Base-by-base conservation (phyloP, 2,888 invertebrate genomes). In the Archaeoteleia sp. region DNA sequence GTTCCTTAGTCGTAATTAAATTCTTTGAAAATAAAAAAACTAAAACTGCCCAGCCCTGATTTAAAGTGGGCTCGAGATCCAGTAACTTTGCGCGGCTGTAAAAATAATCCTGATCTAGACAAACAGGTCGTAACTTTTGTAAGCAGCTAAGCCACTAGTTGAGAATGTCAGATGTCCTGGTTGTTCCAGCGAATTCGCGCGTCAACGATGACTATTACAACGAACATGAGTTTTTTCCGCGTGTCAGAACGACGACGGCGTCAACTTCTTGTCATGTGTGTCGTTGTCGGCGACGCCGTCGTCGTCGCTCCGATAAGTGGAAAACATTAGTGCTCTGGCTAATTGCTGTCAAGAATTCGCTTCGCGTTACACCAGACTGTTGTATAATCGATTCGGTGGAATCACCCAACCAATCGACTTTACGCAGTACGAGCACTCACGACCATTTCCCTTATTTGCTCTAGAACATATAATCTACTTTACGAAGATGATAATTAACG, bases 271-370 rank as follows among this genome's bases (percentile, higher is more conserved):
- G 72, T 65, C 46, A 29, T 29, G 55, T 37, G 29, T 14, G 37
- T 14, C 58, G 55, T 34, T 29, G 10, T 61, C 46, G 46, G 12
- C 10, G 27, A 17, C 25, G 37, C 37, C 43, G 29, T 49, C 10
- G 32, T 40, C 43, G 40, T 55, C 49, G 34, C 60, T 35, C 51
- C 49, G 67, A 72, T 81, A 77, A 80, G 75, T 71, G 75, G 81
- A 78, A 81, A 74, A 74, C 77, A 81, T 80, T 80, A 77, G 70
- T 73, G 77, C 76, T 73, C 57, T 46, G 65, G 73, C 78, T 82
- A 82, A 80, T 82, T 81, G 78, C 77, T 67, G 74, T 65, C 73
- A 74, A 75, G 78, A 78, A 80, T 79, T 80, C 62, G 67, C 67
- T 67, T 74, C 73, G 57, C 72, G 71, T 70, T 73, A 72, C 67